phyloP scores from a whole-genome alignment of 1,140 invertebrate genomes.

The Pseudomyrmex cubaensis region DNA sequence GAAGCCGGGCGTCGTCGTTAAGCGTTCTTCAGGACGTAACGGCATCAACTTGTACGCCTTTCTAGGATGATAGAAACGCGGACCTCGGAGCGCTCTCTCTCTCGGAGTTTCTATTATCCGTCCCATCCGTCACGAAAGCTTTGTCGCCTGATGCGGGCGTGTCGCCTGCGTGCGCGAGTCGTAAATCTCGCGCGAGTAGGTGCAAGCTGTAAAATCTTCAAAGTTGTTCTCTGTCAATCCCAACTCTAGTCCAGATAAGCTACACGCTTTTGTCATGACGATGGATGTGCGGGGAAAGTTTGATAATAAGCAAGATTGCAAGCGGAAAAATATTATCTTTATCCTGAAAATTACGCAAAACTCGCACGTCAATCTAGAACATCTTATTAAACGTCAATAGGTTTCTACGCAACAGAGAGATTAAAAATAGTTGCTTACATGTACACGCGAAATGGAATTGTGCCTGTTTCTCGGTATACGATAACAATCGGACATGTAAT shows the following conservation, averaged over 20 bases:
- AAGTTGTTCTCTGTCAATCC: slow-evolving; percentile 43
- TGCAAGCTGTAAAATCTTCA: slow-evolving; percentile 34
- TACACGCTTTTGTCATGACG: background rate
- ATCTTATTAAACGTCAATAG: too few relatives aligned
- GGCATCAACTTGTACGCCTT: slow-evolving; percentile 52
- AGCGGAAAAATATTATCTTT: too few relatives aligned
- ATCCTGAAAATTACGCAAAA: too few relatives aligned
- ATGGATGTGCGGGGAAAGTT: background rate
- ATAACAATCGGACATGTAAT: slow-evolving; percentile 1
- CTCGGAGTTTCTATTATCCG: slow-evolving; percentile 49
- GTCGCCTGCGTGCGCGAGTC: slow-evolving; percentile 35
- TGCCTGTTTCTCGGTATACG: too few relatives aligned
- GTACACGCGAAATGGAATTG: too few relatives aligned
- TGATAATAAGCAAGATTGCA: too few relatives aligned
- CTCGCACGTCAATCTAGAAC: too few relatives aligned
- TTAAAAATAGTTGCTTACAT: background rate
- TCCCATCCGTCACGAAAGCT: slow-evolving; percentile 46
- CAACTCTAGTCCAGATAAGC: slow-evolving; percentile 10
- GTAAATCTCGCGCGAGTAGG: slow-evolving; percentile 43
- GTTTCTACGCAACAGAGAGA: background rate
- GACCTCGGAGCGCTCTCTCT: background rate
- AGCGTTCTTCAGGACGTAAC: slow-evolving; percentile 49
- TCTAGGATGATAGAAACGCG: slow-evolving; percentile 47
- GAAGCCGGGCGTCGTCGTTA: slow-evolving; percentile 24
- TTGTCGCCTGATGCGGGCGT: slow-evolving; percentile 52